Percentiles rank a stretch among this genome's conserved stretches.
Evolutionary conservation across 2,888 invertebrate genomes (phyloP).

Genomic region (Galerucella nymphaeae): DNA sequence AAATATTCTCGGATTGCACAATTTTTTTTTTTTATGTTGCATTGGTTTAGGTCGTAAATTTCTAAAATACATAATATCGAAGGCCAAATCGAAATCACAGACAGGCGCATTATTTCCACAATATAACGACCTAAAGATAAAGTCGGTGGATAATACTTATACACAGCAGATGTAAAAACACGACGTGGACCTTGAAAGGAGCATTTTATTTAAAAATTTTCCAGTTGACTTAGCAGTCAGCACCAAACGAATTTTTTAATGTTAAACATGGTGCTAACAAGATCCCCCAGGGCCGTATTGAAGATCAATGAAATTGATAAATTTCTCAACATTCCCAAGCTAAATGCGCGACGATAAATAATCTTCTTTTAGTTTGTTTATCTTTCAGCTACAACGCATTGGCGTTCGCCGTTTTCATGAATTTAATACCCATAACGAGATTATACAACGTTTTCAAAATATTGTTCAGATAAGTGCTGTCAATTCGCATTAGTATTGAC

Average conservation of each 20-base stretch:
- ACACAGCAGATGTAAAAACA: slow-evolving; percentile 9
- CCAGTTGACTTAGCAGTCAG: slow-evolving; percentile 35
- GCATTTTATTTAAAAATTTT: slow-evolving; percentile 36
- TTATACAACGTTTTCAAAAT: too few species aligned
- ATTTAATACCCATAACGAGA: not conserved
- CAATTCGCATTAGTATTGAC: too few species aligned
- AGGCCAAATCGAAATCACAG: slow-evolving; percentile 25
- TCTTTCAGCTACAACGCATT: slow-evolving; percentile 13
- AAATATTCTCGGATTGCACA: not conserved
- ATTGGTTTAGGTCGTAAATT: slow-evolving; percentile 2
- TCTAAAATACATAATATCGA: slow-evolving; percentile 16
- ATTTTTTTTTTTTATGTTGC: not conserved
- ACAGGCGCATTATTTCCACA: slow-evolving; percentile 23
- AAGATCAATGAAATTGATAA: slow-evolving; percentile 38
- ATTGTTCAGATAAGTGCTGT: too few species aligned
- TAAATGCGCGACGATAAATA: slow-evolving; percentile 23
- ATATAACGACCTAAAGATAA: slow-evolving; percentile 21
- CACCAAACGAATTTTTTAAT: slow-evolving; percentile 38
- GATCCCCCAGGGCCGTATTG: slow-evolving; percentile 38
- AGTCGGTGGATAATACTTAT: slow-evolving; percentile 8
- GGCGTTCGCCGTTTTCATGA: not conserved
- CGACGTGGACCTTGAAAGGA: slow-evolving; percentile 30
- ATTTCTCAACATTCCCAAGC: slow-evolving; percentile 36
- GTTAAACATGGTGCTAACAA: slow-evolving; percentile 41
- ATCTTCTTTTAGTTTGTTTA: slow-evolving; percentile 28